Conservation (phyloP, 2,113 vertebrate genomes). For the Perca fluviatilis region DNA sequence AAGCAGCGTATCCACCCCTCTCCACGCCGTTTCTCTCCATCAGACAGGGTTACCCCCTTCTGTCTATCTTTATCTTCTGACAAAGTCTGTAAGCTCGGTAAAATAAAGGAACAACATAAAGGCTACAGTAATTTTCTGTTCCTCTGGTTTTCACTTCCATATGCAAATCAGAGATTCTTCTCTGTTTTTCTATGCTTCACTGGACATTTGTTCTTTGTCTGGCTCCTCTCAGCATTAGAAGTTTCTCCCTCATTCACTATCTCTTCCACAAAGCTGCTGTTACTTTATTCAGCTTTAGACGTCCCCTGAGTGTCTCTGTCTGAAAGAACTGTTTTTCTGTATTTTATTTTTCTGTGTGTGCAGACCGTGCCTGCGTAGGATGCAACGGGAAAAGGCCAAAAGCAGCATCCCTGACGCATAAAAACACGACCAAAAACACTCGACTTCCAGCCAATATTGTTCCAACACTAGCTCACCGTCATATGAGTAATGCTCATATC, state of each 20-base stretch:
- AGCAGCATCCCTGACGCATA: conserved; percentile 15
- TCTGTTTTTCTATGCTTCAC: conserved; percentile 52
- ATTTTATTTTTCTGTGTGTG: background rate
- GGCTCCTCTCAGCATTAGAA: background rate
- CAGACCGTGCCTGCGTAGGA: conserved; percentile 7
- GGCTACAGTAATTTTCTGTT: background rate
- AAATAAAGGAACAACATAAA: conserved; percentile 8
- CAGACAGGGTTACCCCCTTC: conserved; percentile 14
- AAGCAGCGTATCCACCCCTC: conserved; percentile 23
- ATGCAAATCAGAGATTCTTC: conserved; percentile 46
- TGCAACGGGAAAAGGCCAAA: conserved; percentile 23
- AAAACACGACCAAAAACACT: conserved; percentile 10
- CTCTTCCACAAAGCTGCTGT: conserved; percentile 38
- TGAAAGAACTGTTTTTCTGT: conserved; percentile 13
- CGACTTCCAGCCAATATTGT: background rate
- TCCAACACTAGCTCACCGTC: background rate
- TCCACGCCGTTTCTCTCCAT: conserved; percentile 1
- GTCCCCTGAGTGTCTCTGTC: background rate
- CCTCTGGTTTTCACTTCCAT: conserved; percentile 40
- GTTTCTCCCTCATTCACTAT: conserved; percentile 45
- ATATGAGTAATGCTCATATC: background rate
- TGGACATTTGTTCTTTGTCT: conserved; percentile 60
- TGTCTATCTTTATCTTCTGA: conserved; percentile 15
- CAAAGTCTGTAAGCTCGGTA: background rate
- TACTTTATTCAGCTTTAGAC: conserved; percentile 2